Conservation (phyloP, 2,113 vertebrate genomes). For the Xiphorhynchus elegans region DNA sequence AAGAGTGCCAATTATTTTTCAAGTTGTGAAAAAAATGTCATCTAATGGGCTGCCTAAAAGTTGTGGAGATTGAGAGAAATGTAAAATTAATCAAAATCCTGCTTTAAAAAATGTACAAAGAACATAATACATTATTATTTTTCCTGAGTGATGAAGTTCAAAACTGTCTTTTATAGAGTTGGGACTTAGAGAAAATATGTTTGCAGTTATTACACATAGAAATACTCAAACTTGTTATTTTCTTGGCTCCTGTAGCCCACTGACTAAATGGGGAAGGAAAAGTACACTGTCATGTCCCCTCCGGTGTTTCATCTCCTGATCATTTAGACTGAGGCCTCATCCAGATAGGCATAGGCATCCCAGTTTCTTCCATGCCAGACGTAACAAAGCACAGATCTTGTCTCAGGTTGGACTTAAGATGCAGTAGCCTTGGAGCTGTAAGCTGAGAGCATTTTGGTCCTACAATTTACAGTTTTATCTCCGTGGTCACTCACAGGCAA, state of each 20-base stretch:
- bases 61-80: neutral
- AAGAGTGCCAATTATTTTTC: neutral
- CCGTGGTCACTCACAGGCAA: neutral
- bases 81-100: neutral
- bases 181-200: neutral
- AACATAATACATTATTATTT: neutral
- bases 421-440: neutral
- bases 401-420: neutral
- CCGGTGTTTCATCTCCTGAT: accelerated
- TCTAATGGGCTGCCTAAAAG: neutral
- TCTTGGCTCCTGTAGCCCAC: neutral
- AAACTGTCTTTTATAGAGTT: neutral
- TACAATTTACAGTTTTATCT: neutral
- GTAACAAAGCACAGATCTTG: neutral
- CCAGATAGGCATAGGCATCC: neutral
- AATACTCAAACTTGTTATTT: neutral
- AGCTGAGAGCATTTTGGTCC: accelerated
- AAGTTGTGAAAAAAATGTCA: neutral
- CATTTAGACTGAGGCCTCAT: neutral
- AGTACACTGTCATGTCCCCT: neutral
- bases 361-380: neutral
- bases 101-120: neutral
- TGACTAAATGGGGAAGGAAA: neutral
- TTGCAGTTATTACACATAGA: neutral
- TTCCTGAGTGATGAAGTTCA: neutral